Conservation (phyloP, 2,797 vertebrate species). For the Pseudotriccus pelzelni region DNA sequence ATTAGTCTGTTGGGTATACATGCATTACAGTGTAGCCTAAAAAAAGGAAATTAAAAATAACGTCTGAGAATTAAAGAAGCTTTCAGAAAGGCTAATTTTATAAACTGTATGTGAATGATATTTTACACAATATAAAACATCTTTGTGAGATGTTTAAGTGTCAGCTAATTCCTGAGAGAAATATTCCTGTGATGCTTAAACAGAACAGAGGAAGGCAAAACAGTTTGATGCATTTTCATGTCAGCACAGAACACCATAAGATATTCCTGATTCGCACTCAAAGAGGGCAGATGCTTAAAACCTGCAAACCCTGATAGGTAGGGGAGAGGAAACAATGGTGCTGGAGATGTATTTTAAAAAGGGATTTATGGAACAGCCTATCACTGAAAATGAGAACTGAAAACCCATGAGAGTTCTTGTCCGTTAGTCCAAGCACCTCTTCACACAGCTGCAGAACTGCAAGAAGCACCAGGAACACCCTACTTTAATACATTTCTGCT, state of each 20-base stretch:
- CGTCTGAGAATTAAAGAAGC: background rate
- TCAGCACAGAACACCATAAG: background rate
- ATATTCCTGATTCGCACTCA: background rate
- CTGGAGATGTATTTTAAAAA: background rate
- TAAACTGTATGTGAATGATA: background rate
- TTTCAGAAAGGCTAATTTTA: background rate
- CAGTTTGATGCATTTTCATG: background rate
- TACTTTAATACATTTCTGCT: accelerated
- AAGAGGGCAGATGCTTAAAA: background rate
- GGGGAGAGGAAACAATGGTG: background rate
- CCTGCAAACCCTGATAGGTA: background rate
- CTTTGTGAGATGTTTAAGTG: background rate
- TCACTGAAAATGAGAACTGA: background rate
- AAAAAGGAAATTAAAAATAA: conserved; percentile 28
- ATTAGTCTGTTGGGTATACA: background rate
- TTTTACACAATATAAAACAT: background rate
- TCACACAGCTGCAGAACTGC: background rate
- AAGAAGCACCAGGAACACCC: background rate
- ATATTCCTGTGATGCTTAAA: background rate
- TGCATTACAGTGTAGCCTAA: background rate
- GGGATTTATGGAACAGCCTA: background rate
- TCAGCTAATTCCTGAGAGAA: background rate
- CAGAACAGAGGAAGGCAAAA: background rate
- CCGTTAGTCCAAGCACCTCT: background rate
- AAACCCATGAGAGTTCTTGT: background rate